These are phyloP conservation scores for Oryzias curvinotus DNA, from an alignment of 2,113 vertebrate genomes.

Conservation along the genomic window DNA sequence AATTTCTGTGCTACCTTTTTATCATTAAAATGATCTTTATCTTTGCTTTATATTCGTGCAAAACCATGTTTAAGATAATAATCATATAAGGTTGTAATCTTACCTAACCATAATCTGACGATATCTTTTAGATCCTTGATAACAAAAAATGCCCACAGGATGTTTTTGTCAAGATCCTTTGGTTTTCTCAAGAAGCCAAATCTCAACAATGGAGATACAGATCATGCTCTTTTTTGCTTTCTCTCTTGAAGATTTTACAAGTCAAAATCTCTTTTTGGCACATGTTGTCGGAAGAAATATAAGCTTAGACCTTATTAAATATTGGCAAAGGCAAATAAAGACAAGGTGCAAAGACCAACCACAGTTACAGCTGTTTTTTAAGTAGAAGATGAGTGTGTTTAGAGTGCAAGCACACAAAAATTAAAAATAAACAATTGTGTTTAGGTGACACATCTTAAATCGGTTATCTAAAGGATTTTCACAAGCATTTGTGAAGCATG, in stretches of 20 bases:
- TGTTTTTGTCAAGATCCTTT: constrained; percentile 41
- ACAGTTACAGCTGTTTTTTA: constrained; percentile 33
- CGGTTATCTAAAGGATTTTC: no score
- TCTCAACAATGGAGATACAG: constrained; percentile 32
- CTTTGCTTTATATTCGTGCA: constrained; percentile 11
- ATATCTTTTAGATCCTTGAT: constrained; percentile 23
- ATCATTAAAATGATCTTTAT: not conserved
- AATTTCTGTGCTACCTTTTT: not conserved
- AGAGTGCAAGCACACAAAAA: no score
- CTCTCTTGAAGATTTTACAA: constrained; percentile 39
- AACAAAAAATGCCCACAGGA: constrained; percentile 30
- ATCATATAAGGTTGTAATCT: no score
- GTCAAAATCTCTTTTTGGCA: constrained; percentile 33
- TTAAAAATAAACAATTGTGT: not conserved
- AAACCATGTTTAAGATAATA: not conserved
- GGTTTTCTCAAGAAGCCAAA: constrained; percentile 37
- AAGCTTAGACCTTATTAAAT: constrained; percentile 35
- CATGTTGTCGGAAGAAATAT: constrained; percentile 33
- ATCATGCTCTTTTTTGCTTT: constrained; percentile 28
- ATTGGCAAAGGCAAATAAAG: constrained; percentile 29
- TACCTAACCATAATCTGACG: constrained; percentile 16
- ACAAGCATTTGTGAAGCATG: no score
- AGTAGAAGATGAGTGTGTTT: not conserved
- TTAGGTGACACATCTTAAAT: not conserved
- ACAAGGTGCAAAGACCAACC: constrained; percentile 19